A percentile compares a stretch with the other conserved stretches of the same genome.
phyloP scores from a whole-genome alignment of 2,113 vertebrate genomes.

The Grus americana region DNA sequence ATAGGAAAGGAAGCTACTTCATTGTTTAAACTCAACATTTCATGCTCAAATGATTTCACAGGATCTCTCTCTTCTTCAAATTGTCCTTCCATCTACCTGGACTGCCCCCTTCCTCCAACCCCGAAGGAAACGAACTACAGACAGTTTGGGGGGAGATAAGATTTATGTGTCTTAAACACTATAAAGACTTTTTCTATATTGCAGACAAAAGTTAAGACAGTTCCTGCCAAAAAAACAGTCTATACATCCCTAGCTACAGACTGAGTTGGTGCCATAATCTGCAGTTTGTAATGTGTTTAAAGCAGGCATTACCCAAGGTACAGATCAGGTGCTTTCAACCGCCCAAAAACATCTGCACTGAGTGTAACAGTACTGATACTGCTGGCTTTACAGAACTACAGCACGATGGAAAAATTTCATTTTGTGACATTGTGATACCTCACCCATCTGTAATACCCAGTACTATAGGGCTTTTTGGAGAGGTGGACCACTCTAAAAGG shows the following conservation, averaged over 20 bases:
- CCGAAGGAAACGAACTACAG: constrained; percentile 51
- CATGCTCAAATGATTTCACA: constrained; percentile 58
- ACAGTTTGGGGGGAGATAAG: constrained; percentile 36
- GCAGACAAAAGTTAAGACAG: constrained; percentile 54
- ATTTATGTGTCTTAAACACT: constrained; percentile 62
- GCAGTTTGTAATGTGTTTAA: constrained; percentile 5
- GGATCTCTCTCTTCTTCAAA: constrained; percentile 46
- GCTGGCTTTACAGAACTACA: background rate
- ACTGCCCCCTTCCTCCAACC: background rate
- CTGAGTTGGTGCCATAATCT: constrained; percentile 20
- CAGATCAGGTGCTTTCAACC: constrained; percentile 42
- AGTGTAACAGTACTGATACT: background rate
- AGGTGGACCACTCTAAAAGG: background rate
- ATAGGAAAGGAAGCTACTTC: constrained; percentile 61
- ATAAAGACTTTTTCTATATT: constrained; percentile 43
- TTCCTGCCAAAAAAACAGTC: constrained; percentile 34
- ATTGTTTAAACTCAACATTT: constrained; percentile 65
- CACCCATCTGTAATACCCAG: background rate
- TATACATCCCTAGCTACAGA: constrained; percentile 24
- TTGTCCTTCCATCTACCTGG: constrained; percentile 50
- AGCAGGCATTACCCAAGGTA: constrained; percentile 24
- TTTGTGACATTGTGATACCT: background rate
- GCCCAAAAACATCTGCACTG: background rate
- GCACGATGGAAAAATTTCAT: background rate
- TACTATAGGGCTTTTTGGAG: background rate